Conservation (phyloP, 1,140 invertebrate species). For the Cylas formicarius region DNA sequence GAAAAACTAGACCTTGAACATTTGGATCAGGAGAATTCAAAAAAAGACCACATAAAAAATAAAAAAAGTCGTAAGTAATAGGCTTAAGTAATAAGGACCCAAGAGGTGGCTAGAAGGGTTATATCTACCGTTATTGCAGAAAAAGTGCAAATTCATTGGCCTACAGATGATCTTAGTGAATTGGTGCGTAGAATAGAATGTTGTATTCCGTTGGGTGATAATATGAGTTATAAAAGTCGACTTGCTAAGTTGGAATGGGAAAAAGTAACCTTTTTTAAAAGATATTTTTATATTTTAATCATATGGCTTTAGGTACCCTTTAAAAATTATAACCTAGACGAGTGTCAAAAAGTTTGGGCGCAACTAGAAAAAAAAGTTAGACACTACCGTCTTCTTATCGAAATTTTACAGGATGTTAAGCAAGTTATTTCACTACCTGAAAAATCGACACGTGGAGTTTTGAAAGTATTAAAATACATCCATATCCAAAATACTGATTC, state of each 20-base stretch:
- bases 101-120: no score
- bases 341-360: slow-evolving; percentile 45
- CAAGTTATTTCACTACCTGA: slow-evolving; percentile 42
- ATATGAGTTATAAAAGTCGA: slow-evolving; percentile 26
- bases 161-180: slow-evolving; percentile 31
- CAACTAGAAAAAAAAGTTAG: slow-evolving; percentile 41
- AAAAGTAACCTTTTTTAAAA: slow-evolving; percentile 21
- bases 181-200: slow-evolving; percentile 33
- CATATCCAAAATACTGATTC: slow-evolving; percentile 1
- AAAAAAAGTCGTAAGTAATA: no score
- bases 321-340: slow-evolving; percentile 39
- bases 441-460: slow-evolving; percentile 41
- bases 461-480: slow-evolving; percentile 23
- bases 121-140: no score
- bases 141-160: no score
- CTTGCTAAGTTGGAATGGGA: slow-evolving; percentile 37
- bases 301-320: slow-evolving; percentile 38
- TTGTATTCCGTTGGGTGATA: slow-evolving; percentile 33
- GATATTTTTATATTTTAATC: slow-evolving; percentile 13
- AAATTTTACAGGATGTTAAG: slow-evolving; percentile 46
- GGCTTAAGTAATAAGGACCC: no score
- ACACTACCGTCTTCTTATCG: slow-evolving; percentile 43
- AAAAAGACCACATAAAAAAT: no score
- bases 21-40: no score
- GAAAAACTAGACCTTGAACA: no score